Evolutionary conservation across 2,113 vertebrate species (phyloP), one percentile per base, ranked within the genome.

Genomic region (Odontophorus gujanensis): DNA sequence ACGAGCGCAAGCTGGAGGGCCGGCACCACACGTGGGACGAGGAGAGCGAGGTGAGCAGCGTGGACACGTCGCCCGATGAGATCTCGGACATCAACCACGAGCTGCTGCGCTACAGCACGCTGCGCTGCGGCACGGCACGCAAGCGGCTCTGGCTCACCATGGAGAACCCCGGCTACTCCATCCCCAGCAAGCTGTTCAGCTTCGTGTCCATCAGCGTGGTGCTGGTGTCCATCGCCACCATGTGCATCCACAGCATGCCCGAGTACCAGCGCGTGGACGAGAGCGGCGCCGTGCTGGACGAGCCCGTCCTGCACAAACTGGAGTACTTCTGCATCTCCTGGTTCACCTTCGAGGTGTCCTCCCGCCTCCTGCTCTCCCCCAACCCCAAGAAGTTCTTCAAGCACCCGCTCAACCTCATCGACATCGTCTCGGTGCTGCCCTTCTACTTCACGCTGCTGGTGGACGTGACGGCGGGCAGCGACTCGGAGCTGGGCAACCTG

Each of bases 81-180:
- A 99, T 99, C 92, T 99, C 98, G 0, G 99, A 99, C 96, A 96
- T 99, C 65, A 99, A 99, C 95, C 99, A 98, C 1, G 99, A 99
- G 96, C 98, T 99, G 95, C 98, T 98, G 94, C 98, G 95, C 71
- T 99, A 99, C 61, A 98, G 98, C 76, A 97, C 98, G 0, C 97
- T 98, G 69, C 98, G 98, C 61, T 99, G 97, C 1, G 99, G 99
- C 34, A 98, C 98, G 26, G 26, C 98, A 90, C 98, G 98, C 72
- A 99, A 98, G 87, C 98, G 99, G 72, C 98, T 99, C 66, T 99
- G 99, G 99, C 97, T 99, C 91, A 99, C 99, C 51, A 98, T 99
- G 98, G 99, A 99, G 98, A 99, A 99, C 94, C 99, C 99, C 0
- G 99, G 99, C 36, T 99, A 99, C 97, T 99, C 99, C 92, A 98